A percentile compares a stretch with the other conserved stretches of the same genome.
These are phyloP conservation scores for Hofmannophila pseudospretella DNA, from an alignment of 2,888 invertebrate genomes.

Conservation along the genomic window DNA sequence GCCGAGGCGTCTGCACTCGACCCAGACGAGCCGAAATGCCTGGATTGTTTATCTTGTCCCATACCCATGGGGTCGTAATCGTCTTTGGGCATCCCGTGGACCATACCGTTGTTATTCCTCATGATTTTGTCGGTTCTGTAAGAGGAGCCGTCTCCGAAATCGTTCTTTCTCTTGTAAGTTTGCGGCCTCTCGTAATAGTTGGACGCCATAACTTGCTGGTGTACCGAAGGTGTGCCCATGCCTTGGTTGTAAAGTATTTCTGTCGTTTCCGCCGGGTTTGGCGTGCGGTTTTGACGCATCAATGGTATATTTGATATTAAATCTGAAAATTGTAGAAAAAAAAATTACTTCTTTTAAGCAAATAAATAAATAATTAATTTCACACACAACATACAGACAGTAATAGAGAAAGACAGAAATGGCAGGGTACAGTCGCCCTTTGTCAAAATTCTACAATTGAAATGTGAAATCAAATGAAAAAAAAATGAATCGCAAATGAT, in stretches of 20 bases:
- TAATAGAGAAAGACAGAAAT: too few relatives aligned
- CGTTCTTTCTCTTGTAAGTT: slow-evolving; percentile 60
- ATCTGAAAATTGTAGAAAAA: slow-evolving; percentile 53
- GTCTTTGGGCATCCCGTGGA: slow-evolving; percentile 48
- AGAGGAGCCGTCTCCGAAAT: slow-evolving; percentile 54
- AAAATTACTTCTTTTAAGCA: too few relatives aligned
- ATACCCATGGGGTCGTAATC: slow-evolving; percentile 40
- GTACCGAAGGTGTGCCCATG: slow-evolving; percentile 37
- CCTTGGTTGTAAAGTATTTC: slow-evolving; percentile 59
- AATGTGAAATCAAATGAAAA: too few relatives aligned
- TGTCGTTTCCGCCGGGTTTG: slow-evolving; percentile 58
- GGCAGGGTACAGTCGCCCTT: too few relatives aligned
- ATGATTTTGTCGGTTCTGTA: slow-evolving; percentile 66
- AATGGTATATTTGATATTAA: slow-evolving; percentile 55
- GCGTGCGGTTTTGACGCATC: slow-evolving; percentile 52
- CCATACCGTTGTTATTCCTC: slow-evolving; percentile 56
- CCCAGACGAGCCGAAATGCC: slow-evolving; percentile 51
- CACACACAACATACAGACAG: too few relatives aligned
- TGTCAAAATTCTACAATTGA: too few relatives aligned
- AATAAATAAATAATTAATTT: too few relatives aligned
- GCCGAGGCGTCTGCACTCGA: slow-evolving; percentile 41
- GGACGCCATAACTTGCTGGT: slow-evolving; percentile 47
- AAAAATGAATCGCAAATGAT: too few relatives aligned
- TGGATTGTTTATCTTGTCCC: slow-evolving; percentile 47
- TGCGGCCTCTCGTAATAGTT: slow-evolving; percentile 59